These are phyloP conservation scores for Fringilla coelebs DNA, from an alignment of 2,797 vertebrate genomes.

Conservation along the genomic window DNA sequence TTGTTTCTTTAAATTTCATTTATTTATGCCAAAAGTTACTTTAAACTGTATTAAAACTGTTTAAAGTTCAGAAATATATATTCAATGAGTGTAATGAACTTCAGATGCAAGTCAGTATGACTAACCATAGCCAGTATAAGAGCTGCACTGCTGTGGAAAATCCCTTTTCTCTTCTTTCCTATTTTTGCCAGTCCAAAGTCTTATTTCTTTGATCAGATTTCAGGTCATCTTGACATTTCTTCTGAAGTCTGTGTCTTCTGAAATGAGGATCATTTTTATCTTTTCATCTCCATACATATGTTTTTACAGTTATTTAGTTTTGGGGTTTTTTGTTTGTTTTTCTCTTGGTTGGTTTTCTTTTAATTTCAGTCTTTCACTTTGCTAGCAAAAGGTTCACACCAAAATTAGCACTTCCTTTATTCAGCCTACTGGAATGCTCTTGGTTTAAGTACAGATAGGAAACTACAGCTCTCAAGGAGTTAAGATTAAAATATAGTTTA, in stretches of 20 bases:
- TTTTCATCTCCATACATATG: background rate
- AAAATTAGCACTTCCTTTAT: background rate
- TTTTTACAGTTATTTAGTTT: background rate
- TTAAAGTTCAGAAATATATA: background rate
- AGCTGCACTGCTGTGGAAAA: background rate
- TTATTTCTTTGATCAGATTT: background rate
- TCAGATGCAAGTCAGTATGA: background rate
- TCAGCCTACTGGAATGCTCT: background rate
- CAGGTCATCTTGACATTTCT: background rate
- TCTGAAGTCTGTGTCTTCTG: background rate
- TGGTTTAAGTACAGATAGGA: background rate
- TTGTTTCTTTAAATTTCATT: background rate
- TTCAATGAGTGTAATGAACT: background rate
- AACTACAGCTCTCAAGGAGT: background rate
- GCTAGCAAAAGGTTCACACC: background rate
- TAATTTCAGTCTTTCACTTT: background rate
- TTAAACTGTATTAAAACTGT: background rate
- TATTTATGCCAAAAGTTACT: background rate
- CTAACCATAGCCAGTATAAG: background rate
- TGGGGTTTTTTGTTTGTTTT: fast-evolving
- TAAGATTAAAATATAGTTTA: background rate
- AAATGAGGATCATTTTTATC: fast-evolving
- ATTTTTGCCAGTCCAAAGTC: background rate
- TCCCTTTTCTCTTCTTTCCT: background rate
- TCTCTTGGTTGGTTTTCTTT: background rate